Evolutionary conservation across 2,888 invertebrate species (phyloP), one percentile per base, ranked within the genome.

Genomic region (Pheosia gnoma): DNA sequence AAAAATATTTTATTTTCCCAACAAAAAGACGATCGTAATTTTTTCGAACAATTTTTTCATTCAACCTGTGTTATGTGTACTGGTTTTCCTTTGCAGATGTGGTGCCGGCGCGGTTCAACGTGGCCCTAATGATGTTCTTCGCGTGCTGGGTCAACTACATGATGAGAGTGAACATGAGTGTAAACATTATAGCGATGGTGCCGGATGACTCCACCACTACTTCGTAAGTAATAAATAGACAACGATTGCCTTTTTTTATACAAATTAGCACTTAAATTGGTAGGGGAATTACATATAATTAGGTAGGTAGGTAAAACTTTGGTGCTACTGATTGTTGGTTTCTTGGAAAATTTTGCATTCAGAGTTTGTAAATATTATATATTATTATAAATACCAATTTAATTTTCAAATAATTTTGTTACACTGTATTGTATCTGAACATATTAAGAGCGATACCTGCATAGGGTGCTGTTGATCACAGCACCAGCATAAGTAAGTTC

Each of bases 131-230:
- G 96, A 91, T 96, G 83, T 97, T 97, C 86, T 95, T 96, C 83
- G 95, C 96, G 45, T 96, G 96, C 74, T 95, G 96, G 88, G 94
- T 96, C 71, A 95, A 95, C 74, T 97, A 97, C 88, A 96, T 96
- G 95, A 92, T 96, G 85, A 91, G 96, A 59, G 95, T 96, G 43
- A 97, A 97, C 85, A 95, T 97, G 92, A 96, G 96, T 49, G 96
- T 97, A 71, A 96, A 96, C 79, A 94, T 96, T 71, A 95, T 96
- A 65, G 96, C 96, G 43, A 96, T 96, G 96, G 95, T 95, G 5
- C 91, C 95, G 7, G 92, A 93, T 10, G 81, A 83, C 3, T 63
- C 75, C 9, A 81, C 86, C 13, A 67, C 83, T 13, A 81, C 84
- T 36, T 84, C 90, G 92, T 93, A 61, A 91, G 92, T 91, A 55